These are phyloP conservation scores for Drosophila elegans DNA, from an alignment of 1,140 invertebrate genomes.

Conservation along the genomic window DNA sequence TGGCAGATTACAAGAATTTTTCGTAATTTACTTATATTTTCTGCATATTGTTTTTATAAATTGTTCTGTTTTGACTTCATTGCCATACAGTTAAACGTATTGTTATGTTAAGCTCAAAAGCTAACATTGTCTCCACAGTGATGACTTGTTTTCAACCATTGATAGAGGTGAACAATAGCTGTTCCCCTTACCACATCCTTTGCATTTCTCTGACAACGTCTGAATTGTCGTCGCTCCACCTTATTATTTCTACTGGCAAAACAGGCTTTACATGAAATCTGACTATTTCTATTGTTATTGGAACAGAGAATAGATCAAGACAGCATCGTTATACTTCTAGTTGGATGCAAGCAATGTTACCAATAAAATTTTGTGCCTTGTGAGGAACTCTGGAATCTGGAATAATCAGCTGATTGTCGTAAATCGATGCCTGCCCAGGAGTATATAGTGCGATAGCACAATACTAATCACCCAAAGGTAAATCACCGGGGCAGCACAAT, in stretches of 20 bases:
- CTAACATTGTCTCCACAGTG: not conserved
- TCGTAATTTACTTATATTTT: too few species aligned
- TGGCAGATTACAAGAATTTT: too few species aligned
- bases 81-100: not conserved
- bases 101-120: not conserved
- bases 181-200: not conserved
- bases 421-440: not conserved
- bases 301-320: not conserved
- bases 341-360: too few species aligned
- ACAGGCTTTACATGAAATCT: not conserved
- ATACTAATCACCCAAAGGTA: conserved; percentile 46
- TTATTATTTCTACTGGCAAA: conserved; percentile 19
- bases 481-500: conserved; percentile 47
- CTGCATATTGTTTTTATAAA: not conserved
- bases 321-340: not conserved
- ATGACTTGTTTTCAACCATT: not conserved
- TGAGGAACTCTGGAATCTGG: too few species aligned
- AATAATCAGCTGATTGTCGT: not conserved
- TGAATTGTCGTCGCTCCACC: conserved; percentile 10
- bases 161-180: not conserved
- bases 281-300: not conserved
- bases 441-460: conserved; percentile 18
- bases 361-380: not conserved
- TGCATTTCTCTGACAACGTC: not conserved
- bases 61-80: not conserved